Base-by-base conservation (phyloP, 2,888 invertebrate species). In the Hydriomena furcata region DNA sequence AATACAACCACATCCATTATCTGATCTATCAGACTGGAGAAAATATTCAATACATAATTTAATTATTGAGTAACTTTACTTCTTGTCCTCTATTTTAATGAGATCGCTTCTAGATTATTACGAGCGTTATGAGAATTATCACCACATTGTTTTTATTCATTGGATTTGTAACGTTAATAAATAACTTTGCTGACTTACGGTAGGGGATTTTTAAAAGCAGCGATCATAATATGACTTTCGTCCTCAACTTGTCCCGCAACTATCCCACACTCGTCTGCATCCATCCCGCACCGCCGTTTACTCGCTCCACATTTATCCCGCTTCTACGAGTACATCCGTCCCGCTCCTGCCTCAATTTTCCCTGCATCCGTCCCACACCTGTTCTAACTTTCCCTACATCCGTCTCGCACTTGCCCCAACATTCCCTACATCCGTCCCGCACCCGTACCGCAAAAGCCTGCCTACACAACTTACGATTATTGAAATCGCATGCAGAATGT, bases 41-140 rank as follows among this genome's bases (percentile, higher is more conserved):
- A 65, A 66, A 65, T 67, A 63, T 63, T 63, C 63, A 65, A 63
- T 61, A 63, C 66, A 66, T 70, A 63, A 64, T 61, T 65, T 63
- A 64, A 64, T 70, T 67, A 68, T 59, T 61, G 55, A 56, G 56
- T 56, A 49, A 61, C 58, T 61, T 63, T 58, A 49, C 34, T 58
- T 44, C 45, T 60, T 66, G 47, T 56, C 38, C 27, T n/a, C 12
- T 12, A 4, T 44, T 48, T 37, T 53, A 56, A 55, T 52, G 53
- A 55, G 42, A 46, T 55, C 28, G 50, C 25, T 46, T 12, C 35
- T 41, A 41, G 45, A 38, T 51, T 56, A 41, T 45, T 42, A 20
- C 40, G 46, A 40, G 44, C 23, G 28, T 47, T 36, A 41, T 42
- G 45, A 47, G 43, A 50, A 41, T 51, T 20, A 44, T 45, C 36